These are phyloP conservation scores for Bicyclus anynana DNA, from an alignment of 1,140 invertebrate genomes.

Conservation along the genomic window DNA sequence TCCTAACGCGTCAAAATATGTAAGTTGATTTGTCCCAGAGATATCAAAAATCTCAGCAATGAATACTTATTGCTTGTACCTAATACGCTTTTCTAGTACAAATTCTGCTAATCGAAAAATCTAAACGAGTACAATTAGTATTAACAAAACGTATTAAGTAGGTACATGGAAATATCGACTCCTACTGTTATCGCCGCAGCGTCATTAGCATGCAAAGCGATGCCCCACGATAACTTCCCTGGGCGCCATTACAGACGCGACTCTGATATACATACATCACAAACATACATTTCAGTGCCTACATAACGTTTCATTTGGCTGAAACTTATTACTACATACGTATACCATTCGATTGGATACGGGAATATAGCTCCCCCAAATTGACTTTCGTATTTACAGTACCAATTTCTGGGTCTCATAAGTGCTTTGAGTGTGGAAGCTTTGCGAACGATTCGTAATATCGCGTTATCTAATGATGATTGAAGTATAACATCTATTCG, in stretches of 20 bases:
- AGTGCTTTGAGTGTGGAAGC: slow-evolving; percentile 46
- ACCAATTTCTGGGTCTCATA: slow-evolving; percentile 32
- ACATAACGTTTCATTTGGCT: slow-evolving; percentile 7
- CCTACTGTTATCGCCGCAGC: slow-evolving; percentile 45
- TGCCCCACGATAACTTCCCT: slow-evolving; percentile 51
- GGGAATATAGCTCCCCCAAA: slow-evolving; percentile 13
- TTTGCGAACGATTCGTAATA: slow-evolving; percentile 51
- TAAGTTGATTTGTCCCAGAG: too few relatives aligned
- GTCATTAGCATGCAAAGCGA: slow-evolving; percentile 62
- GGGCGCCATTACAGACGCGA: slow-evolving; percentile 34
- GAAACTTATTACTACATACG: slow-evolving; percentile 9
- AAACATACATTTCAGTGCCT: slow-evolving; percentile 14
- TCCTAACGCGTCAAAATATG: too few relatives aligned
- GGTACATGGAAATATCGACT: slow-evolving; percentile 28
- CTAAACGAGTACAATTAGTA: too few relatives aligned
- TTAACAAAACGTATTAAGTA: neutral
- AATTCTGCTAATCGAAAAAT: too few relatives aligned
- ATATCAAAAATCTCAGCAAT: too few relatives aligned
- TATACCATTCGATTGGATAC: neutral
- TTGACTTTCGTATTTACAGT: slow-evolving; percentile 31
- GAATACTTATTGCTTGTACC: too few relatives aligned
- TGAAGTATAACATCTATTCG: slow-evolving; percentile 57
- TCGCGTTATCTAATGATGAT: slow-evolving; percentile 69
- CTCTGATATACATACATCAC: slow-evolving; percentile 20
- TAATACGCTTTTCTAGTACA: too few relatives aligned